Conservation (phyloP, 1,140 invertebrate species). For the Notospermus geniculatus region DNA sequence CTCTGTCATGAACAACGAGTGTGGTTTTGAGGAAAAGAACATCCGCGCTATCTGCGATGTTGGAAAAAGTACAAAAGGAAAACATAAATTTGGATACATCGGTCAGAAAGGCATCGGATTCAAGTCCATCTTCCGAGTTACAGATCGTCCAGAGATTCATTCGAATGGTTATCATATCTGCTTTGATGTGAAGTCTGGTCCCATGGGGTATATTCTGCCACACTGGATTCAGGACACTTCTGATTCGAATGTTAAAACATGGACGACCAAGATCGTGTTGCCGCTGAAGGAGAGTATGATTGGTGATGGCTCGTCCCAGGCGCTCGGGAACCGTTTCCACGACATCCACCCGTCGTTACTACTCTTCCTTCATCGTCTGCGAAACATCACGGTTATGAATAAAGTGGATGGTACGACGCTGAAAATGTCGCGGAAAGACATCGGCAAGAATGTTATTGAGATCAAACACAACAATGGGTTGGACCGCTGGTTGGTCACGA, state of each 20-base stretch:
- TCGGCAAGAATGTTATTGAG: conserved; percentile 39
- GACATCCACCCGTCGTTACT: conserved; percentile 22
- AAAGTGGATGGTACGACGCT: conserved; percentile 29
- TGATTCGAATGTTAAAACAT: conserved; percentile 2
- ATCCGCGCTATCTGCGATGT: conserved; percentile 56
- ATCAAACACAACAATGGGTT: conserved; percentile 35
- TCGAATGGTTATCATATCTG: conserved; percentile 54
- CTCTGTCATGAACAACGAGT: conserved; percentile 52
- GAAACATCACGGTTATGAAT: conserved; percentile 17
- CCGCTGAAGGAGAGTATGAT: background rate
- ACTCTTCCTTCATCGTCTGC: conserved; percentile 24
- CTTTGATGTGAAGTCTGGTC: conserved; percentile 52
- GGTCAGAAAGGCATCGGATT: conserved; percentile 58
- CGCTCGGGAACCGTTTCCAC: conserved; percentile 15
- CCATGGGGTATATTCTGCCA: conserved; percentile 55
- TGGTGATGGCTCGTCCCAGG: background rate
- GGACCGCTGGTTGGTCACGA: conserved; percentile 47
- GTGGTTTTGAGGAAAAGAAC: conserved; percentile 48
- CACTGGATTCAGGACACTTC: conserved; percentile 44
- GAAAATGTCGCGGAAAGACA: conserved; percentile 38
- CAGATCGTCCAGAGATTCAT: conserved; percentile 52
- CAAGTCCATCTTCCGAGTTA: conserved; percentile 56
- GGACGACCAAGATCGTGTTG: conserved; percentile 1
- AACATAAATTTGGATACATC: conserved; percentile 54
- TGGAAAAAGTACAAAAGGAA: conserved; percentile 53